Base-by-base conservation (phyloP, 2,888 invertebrate genomes). In the Cheilosia vernalis region DNA sequence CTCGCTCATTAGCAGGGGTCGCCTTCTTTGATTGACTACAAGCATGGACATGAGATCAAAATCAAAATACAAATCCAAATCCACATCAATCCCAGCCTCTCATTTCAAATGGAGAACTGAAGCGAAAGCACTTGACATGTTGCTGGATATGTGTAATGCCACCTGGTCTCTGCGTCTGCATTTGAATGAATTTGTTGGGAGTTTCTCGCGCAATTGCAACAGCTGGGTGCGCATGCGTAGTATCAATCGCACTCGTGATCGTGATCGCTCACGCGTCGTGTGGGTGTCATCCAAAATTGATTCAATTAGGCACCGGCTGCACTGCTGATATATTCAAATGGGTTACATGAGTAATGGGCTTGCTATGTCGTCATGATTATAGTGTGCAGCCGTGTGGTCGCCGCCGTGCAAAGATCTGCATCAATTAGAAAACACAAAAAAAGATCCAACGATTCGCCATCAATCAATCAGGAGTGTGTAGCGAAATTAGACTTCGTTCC, bases 1-100 rank as follows among this genome's bases (percentile, higher is more conserved):
- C 17, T 49, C 56, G 74, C 84, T 84, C 84, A 84, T 84, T 84
- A 79, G 69, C 78, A 78, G 84, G 84, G 84, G 63, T 84, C 84
- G 69, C 84, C 21, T 67, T 30, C 66, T 80, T 76, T 80, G 74
- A 80, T 84, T 84, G 83, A 84, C 79, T 84, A 37, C 73, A 70
- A 5, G 74, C 84, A 80, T 84, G 80, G 74, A 84, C 80, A 84
- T 17, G 60, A 84, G 84, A 84, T 84, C 80, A 66, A 74, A 79
- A 84, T 84, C 79, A 49, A 73, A 66, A 63, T 66, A 64, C 53
- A 21, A 66, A 72, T 76, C 64, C 70, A 53, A 81, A 74, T 60
- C 33, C 69, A 40, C 42, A 70, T 81, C 76, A 74, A 81, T 81
- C 69, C 63, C 2, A 70, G 63, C 40, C 49, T 67, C 55, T 15